Evolutionary conservation across 2,113 vertebrate species (phyloP), one percentile per base, ranked within the genome.

Genomic region (Apus apus): DNA sequence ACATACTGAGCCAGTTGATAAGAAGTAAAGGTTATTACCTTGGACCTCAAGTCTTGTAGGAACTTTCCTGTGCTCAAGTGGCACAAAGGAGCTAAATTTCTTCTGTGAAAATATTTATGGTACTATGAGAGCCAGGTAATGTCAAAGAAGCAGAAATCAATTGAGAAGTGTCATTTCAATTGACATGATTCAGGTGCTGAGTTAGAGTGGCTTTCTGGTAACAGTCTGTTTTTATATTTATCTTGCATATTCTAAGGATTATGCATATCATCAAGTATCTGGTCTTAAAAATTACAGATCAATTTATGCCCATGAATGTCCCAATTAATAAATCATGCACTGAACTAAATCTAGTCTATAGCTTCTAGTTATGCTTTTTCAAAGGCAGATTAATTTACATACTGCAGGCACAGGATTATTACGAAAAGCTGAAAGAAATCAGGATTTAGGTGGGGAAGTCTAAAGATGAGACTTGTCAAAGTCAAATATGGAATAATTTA

Each of bases 301-400:
- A 57, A 60, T 92, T 91, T 89, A 30, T 91, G 36, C 30, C 91
- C 27, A 38, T 89, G 87, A 76, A 34, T 62, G 20, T 79, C 46
- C 54, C 50, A 67, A 22, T 75, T 93, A 86, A 87, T 53, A 94
- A 94, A 48, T 90, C 65, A 53, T 16, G 53, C 16, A 25, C 18
- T 83, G 68, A 94, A 79, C 54, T 87, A 87, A 95, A 93, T 82
- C 57, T 79, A 40, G n/a, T 25, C 2, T 1, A 30, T 56, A 77
- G 60, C 45, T 26, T 72, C 62, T 87, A 82, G 21, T 15, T 87
- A 25, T 0, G 0, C 50, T 87, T 92, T 96, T 89, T 68, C 66
- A 78, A 94, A 95, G 36, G 40, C 50, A 90, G 71, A 77, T 85
- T 93, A 87, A 86, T 91, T 82, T 68, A 54, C 36, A 73, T 85